These are phyloP conservation scores for Urosaurus nigricauda DNA, from an alignment of 2,797 vertebrate species.

Conservation along the genomic window DNA sequence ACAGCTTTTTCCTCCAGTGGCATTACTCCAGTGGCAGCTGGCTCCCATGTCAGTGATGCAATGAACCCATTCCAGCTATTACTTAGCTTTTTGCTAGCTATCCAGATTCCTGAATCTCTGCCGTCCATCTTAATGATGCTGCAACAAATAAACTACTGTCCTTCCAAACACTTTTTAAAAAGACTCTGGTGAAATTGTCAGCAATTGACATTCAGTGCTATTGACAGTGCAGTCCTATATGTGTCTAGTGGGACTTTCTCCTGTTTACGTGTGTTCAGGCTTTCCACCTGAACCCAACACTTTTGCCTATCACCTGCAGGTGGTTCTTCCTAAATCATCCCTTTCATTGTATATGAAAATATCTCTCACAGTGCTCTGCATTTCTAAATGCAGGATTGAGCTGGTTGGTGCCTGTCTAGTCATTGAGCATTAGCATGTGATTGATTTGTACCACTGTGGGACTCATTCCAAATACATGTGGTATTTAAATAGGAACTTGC, in stretches of 20 bases:
- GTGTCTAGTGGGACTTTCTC: neutral
- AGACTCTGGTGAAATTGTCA: neutral
- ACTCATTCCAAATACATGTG: constrained; percentile 82
- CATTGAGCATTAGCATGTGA: constrained; percentile 86
- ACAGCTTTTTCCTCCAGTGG: neutral
- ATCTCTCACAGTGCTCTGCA: constrained; percentile 61
- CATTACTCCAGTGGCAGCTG: no score
- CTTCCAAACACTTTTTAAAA: constrained; percentile 3
- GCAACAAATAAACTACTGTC: neutral
- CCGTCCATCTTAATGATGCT: no score
- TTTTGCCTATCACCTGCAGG: neutral
- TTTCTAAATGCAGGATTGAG: constrained; percentile 76
- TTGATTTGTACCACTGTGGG: constrained; percentile 80
- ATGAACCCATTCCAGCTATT: no score
- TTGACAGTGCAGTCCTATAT: neutral
- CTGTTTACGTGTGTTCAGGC: neutral
- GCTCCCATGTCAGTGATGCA: no score
- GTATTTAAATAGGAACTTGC: constrained; percentile 87
- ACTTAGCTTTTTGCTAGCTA: no score
- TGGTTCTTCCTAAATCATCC: constrained; percentile 55
- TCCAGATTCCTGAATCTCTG: no score
- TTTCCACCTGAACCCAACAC: neutral
- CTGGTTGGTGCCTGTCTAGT: constrained; percentile 82
- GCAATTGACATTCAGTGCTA: constrained; percentile 40
- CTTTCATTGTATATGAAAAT: constrained; percentile 72